Base-by-base conservation (phyloP, 1,140 invertebrate species). In the Drosophila pectinifera region DNA sequence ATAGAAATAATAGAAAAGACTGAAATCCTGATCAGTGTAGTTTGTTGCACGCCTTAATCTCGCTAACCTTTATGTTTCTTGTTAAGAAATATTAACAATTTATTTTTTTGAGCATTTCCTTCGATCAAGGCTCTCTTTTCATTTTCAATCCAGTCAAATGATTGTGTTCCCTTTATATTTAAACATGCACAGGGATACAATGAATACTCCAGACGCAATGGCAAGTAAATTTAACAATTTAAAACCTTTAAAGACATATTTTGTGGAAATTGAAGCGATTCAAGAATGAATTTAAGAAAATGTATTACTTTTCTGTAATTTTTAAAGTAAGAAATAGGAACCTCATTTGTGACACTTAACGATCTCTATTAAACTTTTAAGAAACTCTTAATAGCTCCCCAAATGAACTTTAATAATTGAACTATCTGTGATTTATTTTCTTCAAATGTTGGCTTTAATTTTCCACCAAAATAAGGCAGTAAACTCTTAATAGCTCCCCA, bases 151-250 rank as follows among this genome's bases (percentile, higher is more conserved):
- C 64, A 5, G 22, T 22, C 10, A 20, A n/a, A 13, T 16, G 14
- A n/a, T n/a, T 18, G 4, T 10, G 46, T 31, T 31, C 18, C 22
- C 13, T 34, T 22, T 6, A 11, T 14, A 8, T 16, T 20, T 8
- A 5, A 18, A 18, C n/a, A n/a, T n/a, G 11, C 8, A 20, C 8
- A n/a, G 22, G n/a, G 3, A 10, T 10, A 51, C 20, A 20, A 14
- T 14, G 7, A 8, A 8, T 22, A 5, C 22, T n/a, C 20, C 13
- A 26, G 28, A 31, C 4, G 10, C n/a, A 42, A 68, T 65, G 64
- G 64, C 59, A 68, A 68, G 64, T 68, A 7, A 22, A 49, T 26
- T 51, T 36, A 51, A 20, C 22, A 16, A 26, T 36, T 64, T 5
- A 43, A 18, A 20, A 3, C 8, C 4, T 6, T 11, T 13, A 11